phyloP scores from a whole-genome alignment of 1,140 invertebrate species.

The Myzus persicae region DNA sequence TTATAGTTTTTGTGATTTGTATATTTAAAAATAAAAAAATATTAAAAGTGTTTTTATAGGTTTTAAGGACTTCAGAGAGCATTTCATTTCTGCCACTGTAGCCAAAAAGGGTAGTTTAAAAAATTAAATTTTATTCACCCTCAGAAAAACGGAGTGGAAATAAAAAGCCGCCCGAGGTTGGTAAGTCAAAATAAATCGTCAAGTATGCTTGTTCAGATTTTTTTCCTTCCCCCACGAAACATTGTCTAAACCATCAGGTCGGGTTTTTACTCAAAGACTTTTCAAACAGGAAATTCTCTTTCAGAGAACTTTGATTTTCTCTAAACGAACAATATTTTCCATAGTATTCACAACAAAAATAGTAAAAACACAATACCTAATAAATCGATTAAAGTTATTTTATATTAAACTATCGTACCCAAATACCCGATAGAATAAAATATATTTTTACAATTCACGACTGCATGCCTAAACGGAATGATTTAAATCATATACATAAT shows the following conservation, averaged over 20 bases:
- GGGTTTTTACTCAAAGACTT: slow-evolving; percentile 7
- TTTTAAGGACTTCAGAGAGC: slow-evolving; percentile 33
- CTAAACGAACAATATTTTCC: background rate
- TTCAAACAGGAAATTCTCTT: slow-evolving; percentile 23
- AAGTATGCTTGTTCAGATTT: slow-evolving; percentile 53
- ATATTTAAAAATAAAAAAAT: background rate
- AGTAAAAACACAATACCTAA: background rate
- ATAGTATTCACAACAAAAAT: background rate
- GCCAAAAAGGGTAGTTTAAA: slow-evolving; percentile 44
- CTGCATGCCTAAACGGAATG: no score
- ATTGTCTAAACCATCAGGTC: slow-evolving; percentile 1
- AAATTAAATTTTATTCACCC: slow-evolving; percentile 58
- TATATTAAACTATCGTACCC: background rate
- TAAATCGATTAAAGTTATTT: background rate
- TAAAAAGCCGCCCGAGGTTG: slow-evolving; percentile 51
- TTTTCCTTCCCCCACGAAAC: background rate
- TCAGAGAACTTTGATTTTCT: background rate
- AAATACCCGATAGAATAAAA: background rate
- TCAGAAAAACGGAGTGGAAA: slow-evolving; percentile 38
- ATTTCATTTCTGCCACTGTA: slow-evolving; percentile 17
- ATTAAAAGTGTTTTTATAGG: background rate
- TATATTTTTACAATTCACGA: background rate
- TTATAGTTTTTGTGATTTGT: slow-evolving; percentile 24
- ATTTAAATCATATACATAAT: no score
- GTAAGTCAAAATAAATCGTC: slow-evolving; percentile 54